Percentiles rank a stretch among this genome's conserved stretches.
phyloP scores from a whole-genome alignment of 2,113 vertebrate genomes.

The Clarias macrocephalus region DNA sequence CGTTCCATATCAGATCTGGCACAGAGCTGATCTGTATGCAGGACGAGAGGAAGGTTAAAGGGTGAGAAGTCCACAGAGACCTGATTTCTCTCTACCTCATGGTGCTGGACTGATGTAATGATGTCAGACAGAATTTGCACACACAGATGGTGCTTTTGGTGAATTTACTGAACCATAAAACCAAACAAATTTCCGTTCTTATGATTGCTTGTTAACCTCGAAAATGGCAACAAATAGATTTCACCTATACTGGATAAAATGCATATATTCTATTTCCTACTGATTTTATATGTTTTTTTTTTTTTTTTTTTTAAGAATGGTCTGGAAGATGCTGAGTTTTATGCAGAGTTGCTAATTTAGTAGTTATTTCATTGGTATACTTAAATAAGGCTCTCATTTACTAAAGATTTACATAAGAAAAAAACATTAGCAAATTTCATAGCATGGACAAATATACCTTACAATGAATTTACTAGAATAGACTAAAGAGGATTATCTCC shows the following conservation, averaged over 20 bases:
- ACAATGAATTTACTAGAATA: not conserved
- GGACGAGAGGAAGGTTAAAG: slow-evolving; percentile 44
- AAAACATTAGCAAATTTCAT: not conserved
- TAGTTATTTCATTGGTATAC: not conserved
- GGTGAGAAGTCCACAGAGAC: slow-evolving; percentile 44
- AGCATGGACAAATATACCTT: not conserved
- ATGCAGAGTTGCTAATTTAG: not conserved
- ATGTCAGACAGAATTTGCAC: slow-evolving; percentile 23
- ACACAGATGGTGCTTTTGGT: slow-evolving; percentile 51
- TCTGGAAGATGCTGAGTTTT: not conserved
- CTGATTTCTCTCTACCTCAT: slow-evolving; percentile 17
- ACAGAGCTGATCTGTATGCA: slow-evolving; percentile 11
- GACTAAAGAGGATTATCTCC: not conserved
- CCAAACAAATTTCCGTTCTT: not conserved
- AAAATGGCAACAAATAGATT: not conserved
- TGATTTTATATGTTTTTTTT: not conserved
- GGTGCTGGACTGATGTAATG: slow-evolving; percentile 32
- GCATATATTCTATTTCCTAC: not conserved
- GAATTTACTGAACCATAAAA: slow-evolving; percentile 37
- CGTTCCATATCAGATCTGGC: slow-evolving; percentile 36
- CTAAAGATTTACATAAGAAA: not conserved
- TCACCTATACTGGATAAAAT: not conserved
- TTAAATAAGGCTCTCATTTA: not conserved
- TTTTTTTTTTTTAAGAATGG: not conserved
- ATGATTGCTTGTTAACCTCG: not conserved